Percentiles rank a stretch among this genome's conserved stretches.
phyloP scores from a whole-genome alignment of 2,888 invertebrate genomes.

The Heliconius ismenius region DNA sequence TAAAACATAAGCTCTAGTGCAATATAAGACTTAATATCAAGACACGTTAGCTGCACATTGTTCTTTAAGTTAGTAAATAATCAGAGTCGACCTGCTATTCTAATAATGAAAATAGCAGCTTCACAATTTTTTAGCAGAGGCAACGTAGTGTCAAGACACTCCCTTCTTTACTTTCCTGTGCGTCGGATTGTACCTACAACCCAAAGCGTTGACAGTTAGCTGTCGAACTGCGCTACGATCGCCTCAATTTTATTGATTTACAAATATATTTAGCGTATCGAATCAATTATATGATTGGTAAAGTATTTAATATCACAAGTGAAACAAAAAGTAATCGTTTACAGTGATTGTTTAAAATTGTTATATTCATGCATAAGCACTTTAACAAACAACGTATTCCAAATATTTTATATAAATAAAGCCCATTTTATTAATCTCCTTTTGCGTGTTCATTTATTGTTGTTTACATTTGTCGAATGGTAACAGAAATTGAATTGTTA shows the following conservation, averaged over 20 bases:
- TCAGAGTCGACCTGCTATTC: slow-evolving; percentile 1
- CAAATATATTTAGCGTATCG: slow-evolving; percentile 3
- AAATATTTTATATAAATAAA: slow-evolving; percentile 26
- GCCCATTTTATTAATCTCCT: neutral
- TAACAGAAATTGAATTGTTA: slow-evolving; percentile 3
- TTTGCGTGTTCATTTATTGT: neutral
- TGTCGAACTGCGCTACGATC: neutral
- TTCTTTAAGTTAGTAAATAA: slow-evolving; percentile 7
- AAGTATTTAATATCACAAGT: slow-evolving; percentile 2
- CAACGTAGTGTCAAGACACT: neutral
- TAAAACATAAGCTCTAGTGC: slow-evolving; percentile 6
- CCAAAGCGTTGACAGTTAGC: neutral
- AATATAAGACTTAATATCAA: slow-evolving; percentile 6
- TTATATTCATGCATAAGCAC: neutral
- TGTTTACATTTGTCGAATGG: slow-evolving; percentile 29
- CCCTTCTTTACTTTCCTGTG: neutral
- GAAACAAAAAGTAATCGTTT: neutral
- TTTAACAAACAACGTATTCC: slow-evolving; percentile 1
- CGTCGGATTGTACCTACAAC: no score
- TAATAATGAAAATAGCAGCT: neutral
- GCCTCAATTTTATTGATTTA: neutral
- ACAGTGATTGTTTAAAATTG: neutral
- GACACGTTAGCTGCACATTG: slow-evolving; percentile 1
- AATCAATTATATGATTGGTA: neutral
- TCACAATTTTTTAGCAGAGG: neutral